Evolutionary conservation across 2,888 invertebrate species (phyloP).

Genomic region (Eledona agricola): DNA sequence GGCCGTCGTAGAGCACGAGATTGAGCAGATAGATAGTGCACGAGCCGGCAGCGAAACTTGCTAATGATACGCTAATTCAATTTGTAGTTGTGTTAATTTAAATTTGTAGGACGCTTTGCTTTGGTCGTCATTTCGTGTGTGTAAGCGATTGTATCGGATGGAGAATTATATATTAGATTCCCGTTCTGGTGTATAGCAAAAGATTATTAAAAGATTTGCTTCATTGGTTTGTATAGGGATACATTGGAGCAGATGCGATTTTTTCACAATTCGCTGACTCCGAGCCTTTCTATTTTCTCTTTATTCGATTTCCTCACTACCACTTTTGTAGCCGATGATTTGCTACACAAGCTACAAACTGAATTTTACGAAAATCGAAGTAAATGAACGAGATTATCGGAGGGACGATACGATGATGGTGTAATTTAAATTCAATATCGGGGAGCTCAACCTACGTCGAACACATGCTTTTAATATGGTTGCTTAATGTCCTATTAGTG

Average conservation of each 20-base stretch:
- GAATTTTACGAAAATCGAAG: constrained; percentile 7
- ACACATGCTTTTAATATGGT: constrained; percentile 44
- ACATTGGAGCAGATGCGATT: no score
- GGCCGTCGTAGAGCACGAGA: constrained; percentile 7
- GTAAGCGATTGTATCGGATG: no score
- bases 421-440: constrained; percentile 42
- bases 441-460: constrained; percentile 31
- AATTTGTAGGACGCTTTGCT: constrained; percentile 4
- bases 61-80: constrained; percentile 24
- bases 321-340: no score
- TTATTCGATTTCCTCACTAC: no score
- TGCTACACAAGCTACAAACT: constrained; percentile 20
- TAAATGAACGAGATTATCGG: constrained; percentile 11
- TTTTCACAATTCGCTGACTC: no score
- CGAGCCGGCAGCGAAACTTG: constrained; percentile 7
- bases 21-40: constrained; percentile 11
- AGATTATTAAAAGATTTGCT: no score
- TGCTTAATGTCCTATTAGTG: constrained; percentile 44
- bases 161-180: no score
- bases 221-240: no score
- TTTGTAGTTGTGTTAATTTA: constrained; percentile 14
- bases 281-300: no score
- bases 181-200: no score
- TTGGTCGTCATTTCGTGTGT: constrained; percentile 8
- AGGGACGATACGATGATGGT: constrained; percentile 14